Evolutionary conservation across 1,140 invertebrate genomes (phyloP).

Genomic region (Arctopsyche grandis): DNA sequence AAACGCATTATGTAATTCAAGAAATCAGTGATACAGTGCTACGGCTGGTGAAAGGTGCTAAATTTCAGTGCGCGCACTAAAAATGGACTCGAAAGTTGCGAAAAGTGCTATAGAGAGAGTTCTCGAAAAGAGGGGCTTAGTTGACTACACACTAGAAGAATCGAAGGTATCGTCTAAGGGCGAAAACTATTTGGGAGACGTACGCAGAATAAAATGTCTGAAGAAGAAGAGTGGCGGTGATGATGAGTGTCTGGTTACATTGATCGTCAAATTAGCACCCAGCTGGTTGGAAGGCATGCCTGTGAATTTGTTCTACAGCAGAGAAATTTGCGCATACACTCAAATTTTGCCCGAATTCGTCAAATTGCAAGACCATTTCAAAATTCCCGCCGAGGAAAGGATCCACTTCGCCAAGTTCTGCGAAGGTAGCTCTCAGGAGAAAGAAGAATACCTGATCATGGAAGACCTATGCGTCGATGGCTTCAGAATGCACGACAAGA

Average conservation of each 20-base stretch:
- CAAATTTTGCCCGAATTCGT: conserved; percentile 19
- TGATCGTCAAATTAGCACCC: conserved; percentile 36
- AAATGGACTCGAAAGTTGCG: background rate
- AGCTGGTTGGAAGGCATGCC: background rate
- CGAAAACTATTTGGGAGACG: conserved; percentile 44
- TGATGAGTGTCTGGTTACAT: background rate
- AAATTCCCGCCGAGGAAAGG: background rate
- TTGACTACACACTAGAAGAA: background rate
- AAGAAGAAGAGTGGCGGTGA: background rate
- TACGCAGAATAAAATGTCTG: background rate
- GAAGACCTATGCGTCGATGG: conserved; percentile 59
- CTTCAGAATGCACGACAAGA: conserved; percentile 57
- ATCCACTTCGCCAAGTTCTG: conserved; percentile 55
- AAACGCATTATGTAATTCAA: background rate
- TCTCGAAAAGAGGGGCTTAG: background rate
- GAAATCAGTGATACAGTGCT: background rate
- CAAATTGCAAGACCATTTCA: background rate
- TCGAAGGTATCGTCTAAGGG: conserved; percentile 38
- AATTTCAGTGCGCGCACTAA: background rate
- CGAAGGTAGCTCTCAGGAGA: conserved; percentile 40
- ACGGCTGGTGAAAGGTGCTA: background rate
- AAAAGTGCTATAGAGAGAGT: background rate
- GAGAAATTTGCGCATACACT: conserved; percentile 30
- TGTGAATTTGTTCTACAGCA: conserved; percentile 20
- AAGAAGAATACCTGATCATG: conserved; percentile 57